Base-by-base conservation (phyloP, 2,797 vertebrate species). In the Danio aesculapii region DNA sequence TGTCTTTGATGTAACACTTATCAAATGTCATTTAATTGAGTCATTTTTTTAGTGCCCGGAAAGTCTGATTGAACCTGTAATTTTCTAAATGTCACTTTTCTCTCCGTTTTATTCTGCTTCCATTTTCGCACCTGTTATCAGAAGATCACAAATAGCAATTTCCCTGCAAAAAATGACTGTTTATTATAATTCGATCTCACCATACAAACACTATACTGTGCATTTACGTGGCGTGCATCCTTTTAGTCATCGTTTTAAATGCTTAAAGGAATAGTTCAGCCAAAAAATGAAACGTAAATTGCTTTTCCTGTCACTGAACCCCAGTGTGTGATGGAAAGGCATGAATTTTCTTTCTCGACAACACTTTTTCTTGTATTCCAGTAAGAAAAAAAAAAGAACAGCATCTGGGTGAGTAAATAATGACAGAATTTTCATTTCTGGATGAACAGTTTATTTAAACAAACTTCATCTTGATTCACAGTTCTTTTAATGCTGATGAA, bases 21-120 rank as follows among this genome's bases (percentile, higher is more conserved):
- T 75, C 46, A 77, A 77, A 64, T 77, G 75, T 21, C 50, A 77
- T 77, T 66, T 66, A 66, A 76, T 66, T 55, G 3, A 77, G 49
- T 41, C 46, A 30, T 77, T 59, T 57, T 30, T 77, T 67, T 55
- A 66, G n/a, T 77, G 30, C 75, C 66, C 12, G 12, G 12, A 46
- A 64, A 66, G 49, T 66, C 49, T 41, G 61, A 64, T 30, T 76
- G 39, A 76, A 76, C 47, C 49, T 76, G 39, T 77, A 21, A 77
- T 77, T 77, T 77, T 66, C 41, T 53, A 77, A 77, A 77, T 77
- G 75, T 67, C 74, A 76, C 53, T 44, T 75, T 63, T 30, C 19
- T 41, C 62, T 41, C 44, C n/a, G 14, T 39, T 61, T 63, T 64
- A 49, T 76, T 64, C 74, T 46, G n/a, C 41, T 21, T 67, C 12